Percentiles rank a stretch among this genome's conserved stretches.
phyloP scores from a whole-genome alignment of 2,113 vertebrate genomes.

The Dasyornis broadbenti region DNA sequence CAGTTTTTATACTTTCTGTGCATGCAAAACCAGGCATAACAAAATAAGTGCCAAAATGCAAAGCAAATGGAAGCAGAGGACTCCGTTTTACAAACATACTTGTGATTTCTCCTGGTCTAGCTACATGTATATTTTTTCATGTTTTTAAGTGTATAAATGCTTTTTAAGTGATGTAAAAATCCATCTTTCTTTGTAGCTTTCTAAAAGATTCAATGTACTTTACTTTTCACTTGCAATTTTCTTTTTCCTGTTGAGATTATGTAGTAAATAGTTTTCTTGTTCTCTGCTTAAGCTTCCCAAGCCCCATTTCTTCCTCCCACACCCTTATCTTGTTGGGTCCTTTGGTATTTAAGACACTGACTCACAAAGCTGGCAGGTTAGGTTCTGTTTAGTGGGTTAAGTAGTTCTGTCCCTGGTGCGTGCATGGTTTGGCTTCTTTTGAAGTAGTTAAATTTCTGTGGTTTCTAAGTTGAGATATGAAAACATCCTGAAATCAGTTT shows the following conservation, averaged over 20 bases:
- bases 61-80: background rate
- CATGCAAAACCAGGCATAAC: background rate
- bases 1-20: background rate
- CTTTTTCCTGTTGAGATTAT: constrained; percentile 2
- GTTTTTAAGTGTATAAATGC: background rate
- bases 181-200: background rate
- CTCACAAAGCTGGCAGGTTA: background rate
- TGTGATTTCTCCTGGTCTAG: background rate
- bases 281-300: background rate
- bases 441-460: background rate
- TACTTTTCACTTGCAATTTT: background rate
- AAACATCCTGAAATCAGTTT: background rate
- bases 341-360: constrained; percentile 36
- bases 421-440: background rate
- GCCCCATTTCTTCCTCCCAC: constrained; percentile 32
- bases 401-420: background rate
- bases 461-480: background rate
- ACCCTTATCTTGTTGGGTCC: constrained; percentile 39
- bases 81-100: background rate
- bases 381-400: constrained; percentile 10
- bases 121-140: background rate
- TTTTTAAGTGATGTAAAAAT: background rate
- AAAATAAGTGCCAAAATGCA: background rate
- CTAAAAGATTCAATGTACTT: background rate
- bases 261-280: constrained; percentile 18